Evolutionary conservation across 1,140 invertebrate genomes (phyloP).

Genomic region (Cyclargus thomasi): DNA sequence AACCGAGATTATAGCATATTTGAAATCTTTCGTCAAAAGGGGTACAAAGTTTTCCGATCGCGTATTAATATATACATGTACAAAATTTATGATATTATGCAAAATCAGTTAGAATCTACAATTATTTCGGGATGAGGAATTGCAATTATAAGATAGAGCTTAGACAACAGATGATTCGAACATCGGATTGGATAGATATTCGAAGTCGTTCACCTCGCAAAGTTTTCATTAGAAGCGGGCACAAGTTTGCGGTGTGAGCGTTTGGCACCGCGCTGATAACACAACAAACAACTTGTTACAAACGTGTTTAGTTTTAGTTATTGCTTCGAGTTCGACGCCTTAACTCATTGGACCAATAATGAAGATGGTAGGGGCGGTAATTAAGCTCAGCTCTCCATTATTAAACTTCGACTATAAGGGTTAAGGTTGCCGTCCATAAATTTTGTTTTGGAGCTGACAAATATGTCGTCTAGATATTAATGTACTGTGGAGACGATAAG

Average conservation of each 20-base stretch:
- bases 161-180: slow-evolving; percentile 10
- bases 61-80: too few relatives aligned
- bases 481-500: too few relatives aligned
- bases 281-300: slow-evolving; percentile 72
- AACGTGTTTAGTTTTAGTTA: slow-evolving; percentile 72
- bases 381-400: slow-evolving; percentile 40
- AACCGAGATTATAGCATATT: too few relatives aligned
- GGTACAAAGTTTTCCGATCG: too few relatives aligned
- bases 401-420: slow-evolving; percentile 12
- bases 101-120: too few relatives aligned
- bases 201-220: slow-evolving; percentile 48
- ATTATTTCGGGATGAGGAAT: neutral
- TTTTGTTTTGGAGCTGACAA: neutral
- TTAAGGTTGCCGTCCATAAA: neutral
- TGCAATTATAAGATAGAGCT: neutral
- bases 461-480: neutral
- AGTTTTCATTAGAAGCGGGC: slow-evolving; percentile 63
- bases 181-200: slow-evolving; percentile 26
- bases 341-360: slow-evolving; percentile 67
- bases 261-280: slow-evolving; percentile 67
- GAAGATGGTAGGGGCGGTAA: slow-evolving; percentile 52
- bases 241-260: slow-evolving; percentile 61
- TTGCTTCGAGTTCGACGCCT: slow-evolving; percentile 65
- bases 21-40: too few relatives aligned
- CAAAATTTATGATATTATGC: too few relatives aligned